Percentiles rank a stretch among this genome's conserved stretches.
These are phyloP conservation scores for Mantis religiosa DNA, from an alignment of 2,888 invertebrate species.

Conservation along the genomic window DNA sequence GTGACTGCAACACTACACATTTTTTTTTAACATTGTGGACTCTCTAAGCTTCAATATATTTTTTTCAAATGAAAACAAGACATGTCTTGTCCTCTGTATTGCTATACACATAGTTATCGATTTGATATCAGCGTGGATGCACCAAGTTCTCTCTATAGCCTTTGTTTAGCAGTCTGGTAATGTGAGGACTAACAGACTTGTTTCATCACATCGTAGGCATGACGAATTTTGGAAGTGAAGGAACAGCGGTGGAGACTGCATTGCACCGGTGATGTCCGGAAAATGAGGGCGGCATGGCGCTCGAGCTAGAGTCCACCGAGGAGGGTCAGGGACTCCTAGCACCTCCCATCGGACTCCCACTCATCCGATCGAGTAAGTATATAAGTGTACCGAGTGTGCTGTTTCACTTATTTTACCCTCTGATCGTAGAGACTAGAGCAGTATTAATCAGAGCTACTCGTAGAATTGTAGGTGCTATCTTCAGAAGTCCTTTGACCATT, in stretches of 20 bases:
- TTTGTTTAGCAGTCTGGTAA: neutral
- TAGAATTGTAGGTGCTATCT: too few species aligned
- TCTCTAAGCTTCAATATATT: too few species aligned
- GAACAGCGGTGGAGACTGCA: neutral
- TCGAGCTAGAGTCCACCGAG: slow-evolving; percentile 22
- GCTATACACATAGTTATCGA: too few species aligned
- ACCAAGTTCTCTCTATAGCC: too few species aligned
- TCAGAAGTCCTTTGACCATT: too few species aligned
- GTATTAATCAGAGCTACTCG: neutral
- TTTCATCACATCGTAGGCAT: neutral
- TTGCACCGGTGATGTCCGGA: neutral
- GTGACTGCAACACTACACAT: too few species aligned
- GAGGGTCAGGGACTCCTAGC: slow-evolving; percentile 26
- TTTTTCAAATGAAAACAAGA: too few species aligned
- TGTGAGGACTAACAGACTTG: neutral
- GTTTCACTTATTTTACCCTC: neutral
- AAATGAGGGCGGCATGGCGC: neutral
- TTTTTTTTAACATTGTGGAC: too few species aligned
- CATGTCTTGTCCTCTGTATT: too few species aligned
- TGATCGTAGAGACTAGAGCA: neutral
- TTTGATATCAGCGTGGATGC: too few species aligned
- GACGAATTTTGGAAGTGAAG: neutral
- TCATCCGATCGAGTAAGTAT: slow-evolving; percentile 15
- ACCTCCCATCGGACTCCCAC: slow-evolving; percentile 6
- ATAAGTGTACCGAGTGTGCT: too few species aligned